phyloP scores from a whole-genome alignment of 1,140 invertebrate species.

The Bombus polaris region DNA sequence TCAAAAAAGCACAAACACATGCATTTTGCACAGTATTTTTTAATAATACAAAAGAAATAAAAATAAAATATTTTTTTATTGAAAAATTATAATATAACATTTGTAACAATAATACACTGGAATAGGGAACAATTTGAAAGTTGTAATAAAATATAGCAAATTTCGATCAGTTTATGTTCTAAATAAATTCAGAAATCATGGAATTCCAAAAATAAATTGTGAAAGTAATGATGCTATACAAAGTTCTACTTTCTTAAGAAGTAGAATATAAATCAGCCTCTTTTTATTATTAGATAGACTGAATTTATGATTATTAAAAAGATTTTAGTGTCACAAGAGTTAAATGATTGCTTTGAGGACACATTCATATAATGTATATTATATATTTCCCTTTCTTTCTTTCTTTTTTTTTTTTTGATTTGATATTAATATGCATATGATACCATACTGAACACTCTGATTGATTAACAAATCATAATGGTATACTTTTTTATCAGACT shows the following conservation, averaged over 20 bases:
- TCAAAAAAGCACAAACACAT: background rate
- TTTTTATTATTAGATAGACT: conserved; percentile 13
- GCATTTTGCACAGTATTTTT: background rate
- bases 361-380: background rate
- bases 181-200: background rate
- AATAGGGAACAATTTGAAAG: conserved; percentile 23
- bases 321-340: background rate
- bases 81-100: background rate
- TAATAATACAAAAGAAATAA: background rate
- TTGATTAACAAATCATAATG: conserved; percentile 25
- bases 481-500: conserved; percentile 6
- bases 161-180: background rate
- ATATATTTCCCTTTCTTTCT: background rate
- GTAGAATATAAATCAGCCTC: conserved; percentile 22
- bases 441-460: conserved; percentile 36
- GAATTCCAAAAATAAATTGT: background rate
- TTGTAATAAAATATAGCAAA: background rate
- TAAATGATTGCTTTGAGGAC: conserved; percentile 31
- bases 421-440: conserved; percentile 19
- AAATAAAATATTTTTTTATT: conserved; percentile 9
- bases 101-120: background rate
- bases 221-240: conserved; percentile 15
- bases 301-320: conserved; percentile 22
- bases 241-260: background rate
- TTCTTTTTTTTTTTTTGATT: background rate